These are phyloP conservation scores for Nyctibius grandis DNA, from an alignment of 2,797 vertebrate species.

Conservation along the genomic window DNA sequence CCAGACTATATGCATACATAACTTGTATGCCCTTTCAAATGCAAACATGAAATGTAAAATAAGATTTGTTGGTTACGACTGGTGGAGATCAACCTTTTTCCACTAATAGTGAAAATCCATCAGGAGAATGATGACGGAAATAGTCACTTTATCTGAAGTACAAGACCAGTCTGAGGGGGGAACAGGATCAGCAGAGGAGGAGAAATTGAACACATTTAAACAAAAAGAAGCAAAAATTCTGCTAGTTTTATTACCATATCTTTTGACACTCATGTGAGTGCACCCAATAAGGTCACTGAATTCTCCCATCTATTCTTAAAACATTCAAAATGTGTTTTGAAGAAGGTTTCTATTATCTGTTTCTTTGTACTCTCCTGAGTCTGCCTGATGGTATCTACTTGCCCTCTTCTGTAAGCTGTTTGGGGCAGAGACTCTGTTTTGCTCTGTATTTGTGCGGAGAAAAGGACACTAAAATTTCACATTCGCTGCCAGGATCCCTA, in stretches of 20 bases:
- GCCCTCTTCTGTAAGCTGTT: not conserved
- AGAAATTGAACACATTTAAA: not conserved
- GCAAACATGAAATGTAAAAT: not conserved
- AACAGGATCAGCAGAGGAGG: not conserved
- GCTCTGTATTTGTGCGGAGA: not conserved
- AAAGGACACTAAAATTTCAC: not conserved
- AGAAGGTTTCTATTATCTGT: not conserved
- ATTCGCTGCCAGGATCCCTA: not conserved
- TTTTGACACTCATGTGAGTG: not conserved
- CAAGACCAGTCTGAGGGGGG: not conserved
- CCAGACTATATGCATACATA: not conserved
- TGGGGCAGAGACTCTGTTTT: not conserved
- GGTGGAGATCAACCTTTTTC: not conserved
- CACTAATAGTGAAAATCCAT: not conserved
- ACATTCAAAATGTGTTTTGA: not conserved
- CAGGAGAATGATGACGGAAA: not conserved
- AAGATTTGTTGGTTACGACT: not conserved
- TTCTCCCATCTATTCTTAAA: not conserved
- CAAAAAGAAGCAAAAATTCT: not conserved
- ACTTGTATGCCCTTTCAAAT: not conserved
- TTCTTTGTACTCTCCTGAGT: not conserved
- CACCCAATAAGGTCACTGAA: not conserved
- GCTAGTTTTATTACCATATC: not conserved
- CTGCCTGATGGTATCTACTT: not conserved
- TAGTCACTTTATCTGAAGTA: not conserved